Evolutionary conservation across 2,113 vertebrate species (phyloP).

Genomic region (Antechinus flavipes): DNA sequence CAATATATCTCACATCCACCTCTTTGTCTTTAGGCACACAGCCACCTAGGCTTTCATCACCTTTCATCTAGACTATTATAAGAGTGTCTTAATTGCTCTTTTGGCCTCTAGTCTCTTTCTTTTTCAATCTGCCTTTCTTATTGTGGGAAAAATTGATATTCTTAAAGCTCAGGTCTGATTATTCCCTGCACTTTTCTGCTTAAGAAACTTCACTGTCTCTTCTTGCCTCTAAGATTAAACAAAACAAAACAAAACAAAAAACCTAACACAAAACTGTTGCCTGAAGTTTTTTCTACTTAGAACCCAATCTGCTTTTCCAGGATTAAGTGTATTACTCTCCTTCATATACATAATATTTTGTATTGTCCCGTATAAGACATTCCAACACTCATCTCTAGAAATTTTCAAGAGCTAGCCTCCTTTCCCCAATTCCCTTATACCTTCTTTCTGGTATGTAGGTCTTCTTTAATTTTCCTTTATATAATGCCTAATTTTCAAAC

Average conservation of each 20-base stretch:
- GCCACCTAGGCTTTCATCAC: not conserved
- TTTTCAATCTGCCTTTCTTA: not conserved
- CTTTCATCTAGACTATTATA: not conserved
- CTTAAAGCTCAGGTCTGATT: not conserved
- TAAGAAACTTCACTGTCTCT: not conserved
- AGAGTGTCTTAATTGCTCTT: not conserved
- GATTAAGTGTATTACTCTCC: not conserved
- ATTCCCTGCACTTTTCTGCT: not conserved
- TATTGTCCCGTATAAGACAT: not conserved
- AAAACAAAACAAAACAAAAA: too few species aligned
- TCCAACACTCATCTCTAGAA: not conserved
- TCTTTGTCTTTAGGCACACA: not conserved
- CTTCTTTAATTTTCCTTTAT: too few species aligned
- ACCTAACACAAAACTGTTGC: not conserved
- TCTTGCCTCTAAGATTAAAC: not conserved
- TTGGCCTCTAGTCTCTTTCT: not conserved
- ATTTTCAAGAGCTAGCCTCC: too few species aligned
- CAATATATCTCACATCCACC: not conserved
- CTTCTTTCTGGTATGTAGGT: too few species aligned
- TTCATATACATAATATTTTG: not conserved
- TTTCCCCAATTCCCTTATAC: not conserved
- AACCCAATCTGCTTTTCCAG: not conserved
- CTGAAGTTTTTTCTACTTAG: not conserved
- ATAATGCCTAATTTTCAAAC: too few species aligned
- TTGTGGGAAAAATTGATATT: not conserved